Evolutionary conservation across 2,797 vertebrate genomes (phyloP).

Genomic region (Phoeniculus purpureus): DNA sequence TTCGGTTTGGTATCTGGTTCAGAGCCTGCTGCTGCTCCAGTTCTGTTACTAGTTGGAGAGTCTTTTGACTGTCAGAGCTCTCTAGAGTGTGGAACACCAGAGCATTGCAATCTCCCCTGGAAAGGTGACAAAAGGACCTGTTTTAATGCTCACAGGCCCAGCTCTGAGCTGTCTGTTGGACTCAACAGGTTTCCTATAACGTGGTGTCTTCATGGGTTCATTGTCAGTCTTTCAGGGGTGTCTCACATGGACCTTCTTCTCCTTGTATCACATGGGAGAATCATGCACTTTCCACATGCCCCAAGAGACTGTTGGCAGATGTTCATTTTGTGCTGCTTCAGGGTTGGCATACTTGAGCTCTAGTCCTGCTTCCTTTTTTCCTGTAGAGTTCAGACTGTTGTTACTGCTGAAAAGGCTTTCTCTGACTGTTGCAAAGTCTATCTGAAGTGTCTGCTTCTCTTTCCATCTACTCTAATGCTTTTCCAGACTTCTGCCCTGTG

Average conservation of each 20-base stretch:
- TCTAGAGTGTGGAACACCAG: background rate
- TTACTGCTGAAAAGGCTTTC: background rate
- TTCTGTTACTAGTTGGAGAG: background rate
- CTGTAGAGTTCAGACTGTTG: background rate
- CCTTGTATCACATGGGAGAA: background rate
- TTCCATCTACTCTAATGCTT: background rate
- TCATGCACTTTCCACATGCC: fast-evolving
- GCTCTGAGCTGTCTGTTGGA: background rate
- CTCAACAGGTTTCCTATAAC: background rate
- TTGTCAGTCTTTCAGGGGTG: background rate
- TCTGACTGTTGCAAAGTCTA: background rate
- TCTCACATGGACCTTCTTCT: background rate
- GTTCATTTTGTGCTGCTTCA: background rate
- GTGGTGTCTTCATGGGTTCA: background rate
- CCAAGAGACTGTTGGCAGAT: background rate
- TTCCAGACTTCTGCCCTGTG: background rate
- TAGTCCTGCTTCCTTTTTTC: background rate
- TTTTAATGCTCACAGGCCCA: background rate
- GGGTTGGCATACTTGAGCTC: background rate
- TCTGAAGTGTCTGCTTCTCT: background rate
- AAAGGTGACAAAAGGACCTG: background rate
- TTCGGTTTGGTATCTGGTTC: background rate
- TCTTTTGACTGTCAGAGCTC: background rate
- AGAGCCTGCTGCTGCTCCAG: background rate
- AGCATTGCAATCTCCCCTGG: background rate